phyloP scores from a whole-genome alignment of 1,140 invertebrate species.

The Littorina saxatilis region DNA sequence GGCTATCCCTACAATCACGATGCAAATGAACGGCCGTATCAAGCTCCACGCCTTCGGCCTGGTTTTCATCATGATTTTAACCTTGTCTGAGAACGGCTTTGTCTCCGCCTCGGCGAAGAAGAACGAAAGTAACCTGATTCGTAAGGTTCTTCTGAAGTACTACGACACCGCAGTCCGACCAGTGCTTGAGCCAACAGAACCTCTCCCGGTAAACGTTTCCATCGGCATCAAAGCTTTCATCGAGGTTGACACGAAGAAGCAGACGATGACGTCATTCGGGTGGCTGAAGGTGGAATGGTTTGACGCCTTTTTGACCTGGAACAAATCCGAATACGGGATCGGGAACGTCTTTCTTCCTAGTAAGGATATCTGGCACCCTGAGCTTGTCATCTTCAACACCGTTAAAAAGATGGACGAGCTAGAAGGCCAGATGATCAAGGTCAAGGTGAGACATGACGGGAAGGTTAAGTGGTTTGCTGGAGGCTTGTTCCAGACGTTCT shows the following conservation, averaged over 20 bases:
- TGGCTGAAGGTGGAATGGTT: conserved; percentile 21
- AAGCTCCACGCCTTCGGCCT: no score
- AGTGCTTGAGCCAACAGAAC: not conserved
- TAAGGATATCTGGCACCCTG: conserved; percentile 13
- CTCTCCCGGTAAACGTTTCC: not conserved
- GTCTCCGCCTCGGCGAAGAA: not conserved
- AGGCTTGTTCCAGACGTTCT: conserved; percentile 82
- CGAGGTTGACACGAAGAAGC: conserved; percentile 32
- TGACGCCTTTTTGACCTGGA: conserved; percentile 9
- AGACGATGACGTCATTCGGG: conserved; percentile 19
- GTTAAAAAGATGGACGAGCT: conserved; percentile 23
- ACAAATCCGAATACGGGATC: not conserved
- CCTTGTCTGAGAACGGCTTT: no score
- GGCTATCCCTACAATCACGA: no score
- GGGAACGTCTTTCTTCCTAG: not conserved
- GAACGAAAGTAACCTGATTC: conserved; percentile 10
- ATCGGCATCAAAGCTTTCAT: conserved; percentile 22
- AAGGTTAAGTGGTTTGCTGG: not conserved
- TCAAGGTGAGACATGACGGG: not conserved
- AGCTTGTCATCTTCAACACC: conserved; percentile 19
- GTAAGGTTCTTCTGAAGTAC: conserved; percentile 59
- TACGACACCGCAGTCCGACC: conserved; percentile 17
- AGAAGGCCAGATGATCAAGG: conserved; percentile 9
- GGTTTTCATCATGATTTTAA: no score
- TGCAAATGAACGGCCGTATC: no score